phyloP scores from a whole-genome alignment of 2,113 vertebrate species.

The Ellobius talpinus region DNA sequence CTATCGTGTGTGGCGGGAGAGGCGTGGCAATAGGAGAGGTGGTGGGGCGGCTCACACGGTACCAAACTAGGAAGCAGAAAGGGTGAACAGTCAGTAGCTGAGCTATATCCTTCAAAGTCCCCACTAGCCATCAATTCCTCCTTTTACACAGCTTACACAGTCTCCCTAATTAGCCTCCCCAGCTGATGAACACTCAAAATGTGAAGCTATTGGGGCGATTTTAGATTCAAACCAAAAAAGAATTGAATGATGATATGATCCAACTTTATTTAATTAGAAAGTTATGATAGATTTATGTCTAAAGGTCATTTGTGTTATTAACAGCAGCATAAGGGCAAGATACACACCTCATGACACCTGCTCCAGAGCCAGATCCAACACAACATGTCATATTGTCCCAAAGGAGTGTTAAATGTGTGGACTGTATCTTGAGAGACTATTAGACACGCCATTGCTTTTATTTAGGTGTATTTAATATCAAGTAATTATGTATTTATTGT shows the following conservation, averaged over 20 bases:
- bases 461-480: neutral
- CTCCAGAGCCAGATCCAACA: neutral
- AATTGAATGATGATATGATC: neutral
- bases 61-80: neutral
- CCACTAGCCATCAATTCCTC: neutral
- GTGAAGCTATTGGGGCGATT: neutral
- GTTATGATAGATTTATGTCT: neutral
- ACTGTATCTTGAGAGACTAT: neutral
- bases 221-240: neutral
- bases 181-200: neutral
- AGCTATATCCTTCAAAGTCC: neutral
- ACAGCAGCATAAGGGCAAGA: neutral
- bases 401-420: neutral
- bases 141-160: neutral
- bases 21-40: neutral
- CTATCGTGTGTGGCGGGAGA: fast-evolving
- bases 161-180: neutral
- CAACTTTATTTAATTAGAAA: neutral
- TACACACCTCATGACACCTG: too few relatives aligned
- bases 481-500: conserved; percentile 19
- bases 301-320: neutral
- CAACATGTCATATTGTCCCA: fast-evolving
- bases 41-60: neutral
- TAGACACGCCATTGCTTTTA: neutral
- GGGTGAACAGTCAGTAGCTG: too few relatives aligned